Base-by-base conservation (phyloP, 2,888 invertebrate species). In the Drosophila parthenogenetica region DNA sequence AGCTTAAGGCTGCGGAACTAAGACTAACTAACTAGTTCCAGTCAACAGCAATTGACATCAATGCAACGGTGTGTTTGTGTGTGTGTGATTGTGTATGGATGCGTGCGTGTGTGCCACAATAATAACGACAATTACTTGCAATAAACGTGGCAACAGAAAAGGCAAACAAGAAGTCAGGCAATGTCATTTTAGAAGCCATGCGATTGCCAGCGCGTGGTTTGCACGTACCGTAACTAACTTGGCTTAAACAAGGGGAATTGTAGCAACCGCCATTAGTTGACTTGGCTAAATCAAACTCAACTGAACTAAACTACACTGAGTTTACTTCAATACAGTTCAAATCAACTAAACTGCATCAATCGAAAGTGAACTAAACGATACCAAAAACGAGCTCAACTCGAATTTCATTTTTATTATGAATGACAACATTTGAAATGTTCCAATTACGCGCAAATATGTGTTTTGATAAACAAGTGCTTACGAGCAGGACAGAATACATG, bases 341-440 rank as follows among this genome's bases (percentile, higher is more conserved):
- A 4, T 50, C 45, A 57, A 32, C 32, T 32, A 22, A 48, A 54
- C 29, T 43, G 19, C 16, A 51, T 16, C 60, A 43, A 50, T 4
- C 8, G 16, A 16, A 48, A 54, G 37, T 19, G 11, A 46, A 25
- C 25, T 8, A 22, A n/a, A 10, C 51, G 1, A 3, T 25, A 35
- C n/a, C 5, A 17, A 45, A 22, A 22, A 43, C 35, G 25, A 50
- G 53, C 19, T 45, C 43, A 40, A 65, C 59, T 74, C 65, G 62
- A 74, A 70, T 75, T 70, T 62, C 71, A 70, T 77, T 81, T 29
- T 81, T 77, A 81, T 81, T 81, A 69, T 81, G 82, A 81, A 85
- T 85, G 82, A 83, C 82, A 83, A 85, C 86, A 83, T 82, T 83
- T 82, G 82, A 83, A 83, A 85, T 82, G 80, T 85, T 78, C 73